Evolutionary conservation across 2,113 vertebrate genomes (phyloP).

Genomic region (Climacteris rufus): DNA sequence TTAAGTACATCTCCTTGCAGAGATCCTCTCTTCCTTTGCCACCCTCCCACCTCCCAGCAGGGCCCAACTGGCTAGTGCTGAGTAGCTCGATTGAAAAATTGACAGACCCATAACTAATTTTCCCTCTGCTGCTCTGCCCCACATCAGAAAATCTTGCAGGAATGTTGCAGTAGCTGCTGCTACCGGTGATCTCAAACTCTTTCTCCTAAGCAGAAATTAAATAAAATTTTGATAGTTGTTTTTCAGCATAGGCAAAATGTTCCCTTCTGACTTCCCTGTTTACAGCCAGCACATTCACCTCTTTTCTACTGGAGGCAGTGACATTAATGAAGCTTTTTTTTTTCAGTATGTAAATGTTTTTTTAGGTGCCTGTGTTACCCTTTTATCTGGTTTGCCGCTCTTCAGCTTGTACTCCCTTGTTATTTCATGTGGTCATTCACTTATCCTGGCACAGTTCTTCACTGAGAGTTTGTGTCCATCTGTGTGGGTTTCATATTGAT

Average conservation of each 20-base stretch:
- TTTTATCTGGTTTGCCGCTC: neutral
- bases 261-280: neutral
- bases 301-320: neutral
- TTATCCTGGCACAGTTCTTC: neutral
- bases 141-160: neutral
- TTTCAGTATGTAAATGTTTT: neutral
- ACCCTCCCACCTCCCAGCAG: neutral
- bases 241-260: neutral
- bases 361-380: rapidly evolving
- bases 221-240: neutral
- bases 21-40: neutral
- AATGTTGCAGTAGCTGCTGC: neutral
- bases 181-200: neutral
- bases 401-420: neutral
- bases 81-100: slow-evolving; percentile 27
- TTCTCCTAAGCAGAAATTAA: neutral
- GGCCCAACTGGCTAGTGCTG: neutral
- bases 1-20: neutral
- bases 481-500: neutral
- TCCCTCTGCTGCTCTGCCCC: neutral
- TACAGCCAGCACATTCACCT: neutral
- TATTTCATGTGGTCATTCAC: neutral
- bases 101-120: neutral
- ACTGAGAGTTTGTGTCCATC: neutral
- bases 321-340: neutral